These are phyloP conservation scores for Caenorhabditis inopinata DNA, from an alignment of 1,140 invertebrate genomes.

Conservation along the genomic window DNA sequence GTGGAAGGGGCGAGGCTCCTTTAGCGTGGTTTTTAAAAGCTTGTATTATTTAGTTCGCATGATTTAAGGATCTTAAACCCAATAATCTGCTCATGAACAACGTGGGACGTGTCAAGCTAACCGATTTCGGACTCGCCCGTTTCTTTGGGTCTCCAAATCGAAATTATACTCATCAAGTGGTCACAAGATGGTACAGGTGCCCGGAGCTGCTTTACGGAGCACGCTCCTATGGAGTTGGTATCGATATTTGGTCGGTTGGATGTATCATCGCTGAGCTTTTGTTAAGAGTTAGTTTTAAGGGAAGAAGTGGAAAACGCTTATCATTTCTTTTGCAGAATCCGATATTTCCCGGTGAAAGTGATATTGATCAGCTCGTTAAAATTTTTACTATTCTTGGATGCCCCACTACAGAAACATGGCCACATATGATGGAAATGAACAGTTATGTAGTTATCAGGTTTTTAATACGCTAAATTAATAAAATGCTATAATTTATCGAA, in stretches of 20 bases:
- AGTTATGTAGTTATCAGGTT: conserved; percentile 91
- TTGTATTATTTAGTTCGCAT: no score
- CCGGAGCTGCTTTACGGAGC: conserved; percentile 95
- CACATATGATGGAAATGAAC: conserved; percentile 80
- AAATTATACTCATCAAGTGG: conserved; percentile 96
- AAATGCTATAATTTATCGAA: neutral
- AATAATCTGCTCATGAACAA: conserved; percentile 94
- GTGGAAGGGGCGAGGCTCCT: no score
- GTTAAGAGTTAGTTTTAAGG: conserved; percentile 71
- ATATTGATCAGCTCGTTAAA: conserved; percentile 89
- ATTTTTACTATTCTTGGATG: conserved; percentile 91
- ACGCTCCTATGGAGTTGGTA: conserved; percentile 85
- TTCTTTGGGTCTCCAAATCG: conserved; percentile 92
- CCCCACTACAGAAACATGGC: conserved; percentile 88
- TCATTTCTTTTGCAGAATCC: conserved; percentile 72
- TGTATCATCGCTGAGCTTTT: conserved; percentile 95
- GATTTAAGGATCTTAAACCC: conserved; percentile 85
- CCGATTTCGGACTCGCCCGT: conserved; percentile 97
- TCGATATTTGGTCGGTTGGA: conserved; percentile 98
- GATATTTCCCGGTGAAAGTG: conserved; percentile 91
- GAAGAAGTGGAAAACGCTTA: conserved; percentile 6
- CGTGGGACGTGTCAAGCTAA: conserved; percentile 84
- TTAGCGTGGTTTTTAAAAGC: no score
- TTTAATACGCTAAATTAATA: conserved; percentile 65
- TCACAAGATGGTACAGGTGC: conserved; percentile 76